Base-by-base conservation (phyloP, 2,888 invertebrate species). In the Noctua janthe region DNA sequence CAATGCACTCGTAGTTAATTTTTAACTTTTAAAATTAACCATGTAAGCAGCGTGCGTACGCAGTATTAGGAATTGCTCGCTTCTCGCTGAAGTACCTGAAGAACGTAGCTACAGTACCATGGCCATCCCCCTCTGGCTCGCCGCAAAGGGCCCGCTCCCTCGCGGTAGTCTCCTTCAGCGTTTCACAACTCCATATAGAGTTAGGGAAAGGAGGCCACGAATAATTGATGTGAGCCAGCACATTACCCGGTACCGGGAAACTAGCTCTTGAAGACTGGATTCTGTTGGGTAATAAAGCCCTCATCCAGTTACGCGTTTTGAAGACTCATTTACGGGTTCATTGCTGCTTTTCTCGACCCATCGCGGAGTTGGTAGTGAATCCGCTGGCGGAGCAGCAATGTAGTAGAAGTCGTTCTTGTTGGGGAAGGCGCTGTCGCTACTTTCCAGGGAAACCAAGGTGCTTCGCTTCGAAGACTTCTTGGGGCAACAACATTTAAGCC, bases 171-270 rank as follows among this genome's bases (percentile, higher is more conserved):
- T 80, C 81, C 29, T 73, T 71, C 29, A 85, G 64, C 59, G 29
- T 86, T 66, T 89, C 86, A 1, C 82, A 73, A 74, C 89, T 89
- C 92, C 91, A 92, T 64, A 92, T 82, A 1, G 91, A 89, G 54
- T 85, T 80, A 10, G 87, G 85, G 15, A 88, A 84, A 64, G 91
- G 86, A 23, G 92, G 91, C 90, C 90, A 92, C 15, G 85, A 84
- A 59, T 87, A 79, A 80, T 91, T 87, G 39, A 86, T 69, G 3
- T 86, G 71, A 73, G 84, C 82, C n/a, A 87, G 71, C 59, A 83
- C 76, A 64, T 81, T 81, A 29, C 66, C 75, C 47, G 88, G 85
- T 4, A 90, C 74, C 23, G 90, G 90, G 64, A 88, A 87, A 67
- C 29, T 76, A 29, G 86, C 74, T 17, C 74, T 74, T 6, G 74